A percentile compares a stretch with the other conserved stretches of the same genome.
These are phyloP conservation scores for Phyllotreta striolata DNA, from an alignment of 2,888 invertebrate species.

Conservation along the genomic window DNA sequence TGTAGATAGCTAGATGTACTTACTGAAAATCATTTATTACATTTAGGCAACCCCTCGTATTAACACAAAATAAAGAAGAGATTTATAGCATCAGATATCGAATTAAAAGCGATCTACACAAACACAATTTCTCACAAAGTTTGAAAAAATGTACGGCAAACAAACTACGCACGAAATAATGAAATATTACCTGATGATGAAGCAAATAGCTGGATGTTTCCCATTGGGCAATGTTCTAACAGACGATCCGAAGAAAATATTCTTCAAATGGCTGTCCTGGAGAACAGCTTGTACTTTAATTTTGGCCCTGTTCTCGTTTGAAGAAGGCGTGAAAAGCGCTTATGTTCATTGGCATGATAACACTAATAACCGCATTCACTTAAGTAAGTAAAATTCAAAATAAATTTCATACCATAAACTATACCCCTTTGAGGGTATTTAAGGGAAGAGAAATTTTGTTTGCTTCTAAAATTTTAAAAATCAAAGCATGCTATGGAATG, in stretches of 20 bases:
- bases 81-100: too few relatives aligned
- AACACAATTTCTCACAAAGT: too few relatives aligned
- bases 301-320: slow-evolving; percentile 3
- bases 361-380: not conserved
- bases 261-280: slow-evolving; percentile 17
- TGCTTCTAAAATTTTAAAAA: too few relatives aligned
- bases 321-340: not conserved
- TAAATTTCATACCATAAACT: not conserved
- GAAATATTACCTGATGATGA: slow-evolving; percentile 1
- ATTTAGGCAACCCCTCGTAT: too few relatives aligned
- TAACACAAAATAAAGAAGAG: too few relatives aligned
- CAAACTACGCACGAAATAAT: slow-evolving; percentile 2
- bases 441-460: too few relatives aligned
- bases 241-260: not conserved
- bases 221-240: slow-evolving; percentile 7
- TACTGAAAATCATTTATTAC: too few relatives aligned
- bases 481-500: too few relatives aligned
- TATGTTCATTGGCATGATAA: not conserved
- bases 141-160: too few relatives aligned
- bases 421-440: too few relatives aligned
- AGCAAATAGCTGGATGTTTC: slow-evolving; percentile 13
- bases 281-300: slow-evolving; percentile 5
- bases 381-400: slow-evolving; percentile 4
- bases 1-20: too few relatives aligned
- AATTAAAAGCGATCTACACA: too few relatives aligned